phyloP scores from a whole-genome alignment of 2,888 invertebrate species.

The Hemithea aestivaria region DNA sequence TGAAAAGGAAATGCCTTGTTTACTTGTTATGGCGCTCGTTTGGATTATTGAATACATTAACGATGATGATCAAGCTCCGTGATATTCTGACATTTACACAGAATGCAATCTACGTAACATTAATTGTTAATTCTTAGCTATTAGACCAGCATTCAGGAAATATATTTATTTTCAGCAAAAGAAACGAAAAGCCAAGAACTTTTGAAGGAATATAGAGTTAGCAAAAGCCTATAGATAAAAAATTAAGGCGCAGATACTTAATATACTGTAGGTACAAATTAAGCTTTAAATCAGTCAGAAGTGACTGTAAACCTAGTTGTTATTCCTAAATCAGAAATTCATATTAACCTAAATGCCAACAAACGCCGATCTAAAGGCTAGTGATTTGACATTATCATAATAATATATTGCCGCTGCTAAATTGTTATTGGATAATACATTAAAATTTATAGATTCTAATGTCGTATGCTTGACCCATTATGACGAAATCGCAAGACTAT shows the following conservation, averaged over 20 bases:
- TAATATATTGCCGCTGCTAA: conserved; percentile 3
- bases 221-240: background rate
- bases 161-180: too few species aligned
- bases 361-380: conserved; percentile 10
- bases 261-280: conserved; percentile 1
- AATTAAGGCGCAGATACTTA: too few species aligned
- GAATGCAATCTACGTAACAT: too few species aligned
- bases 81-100: too few species aligned
- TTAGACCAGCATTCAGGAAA: too few species aligned
- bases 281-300: conserved; percentile 9
- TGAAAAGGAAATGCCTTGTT: conserved; percentile 18
- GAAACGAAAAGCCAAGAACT: too few species aligned
- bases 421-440: conserved; percentile 1
- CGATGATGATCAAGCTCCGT: too few species aligned
- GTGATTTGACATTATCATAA: conserved; percentile 11
- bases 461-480: too few species aligned
- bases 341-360: conserved; percentile 14
- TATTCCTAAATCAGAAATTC: conserved; percentile 11
- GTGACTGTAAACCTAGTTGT: conserved; percentile 5
- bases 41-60: background rate
- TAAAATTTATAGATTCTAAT: too few species aligned
- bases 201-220: too few species aligned
- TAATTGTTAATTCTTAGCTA: too few species aligned
- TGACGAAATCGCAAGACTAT: too few species aligned
- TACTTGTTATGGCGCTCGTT: background rate